Evolutionary conservation across 2,797 vertebrate species (phyloP).

Genomic region (Danio aesculapii): DNA sequence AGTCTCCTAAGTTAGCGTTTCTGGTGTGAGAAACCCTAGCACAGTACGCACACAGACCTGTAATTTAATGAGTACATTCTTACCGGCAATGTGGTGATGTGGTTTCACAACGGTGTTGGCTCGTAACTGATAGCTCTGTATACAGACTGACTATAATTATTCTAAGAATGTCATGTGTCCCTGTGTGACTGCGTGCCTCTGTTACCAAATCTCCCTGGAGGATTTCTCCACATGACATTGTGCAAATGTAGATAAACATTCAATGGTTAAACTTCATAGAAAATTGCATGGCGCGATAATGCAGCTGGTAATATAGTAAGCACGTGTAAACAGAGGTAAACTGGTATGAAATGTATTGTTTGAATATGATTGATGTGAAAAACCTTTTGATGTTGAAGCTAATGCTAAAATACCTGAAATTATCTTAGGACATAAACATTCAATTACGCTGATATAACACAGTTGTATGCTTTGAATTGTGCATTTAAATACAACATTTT

Average conservation of each 20-base stretch:
- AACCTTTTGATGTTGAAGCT: not conserved
- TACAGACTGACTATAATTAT: constrained; percentile 66
- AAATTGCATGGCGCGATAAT: constrained; percentile 26
- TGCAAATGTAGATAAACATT: constrained; percentile 42
- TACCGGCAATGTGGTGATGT: constrained; percentile 61
- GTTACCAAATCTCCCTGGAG: constrained; percentile 26
- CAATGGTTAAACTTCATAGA: constrained; percentile 22
- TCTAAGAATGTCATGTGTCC: constrained; percentile 68
- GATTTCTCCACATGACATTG: constrained; percentile 35
- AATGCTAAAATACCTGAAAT: not conserved
- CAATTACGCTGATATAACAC: not conserved
- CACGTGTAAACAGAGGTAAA: constrained; percentile 43
- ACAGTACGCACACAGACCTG: constrained; percentile 30
- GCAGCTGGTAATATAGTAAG: constrained; percentile 30
- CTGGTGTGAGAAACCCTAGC: constrained; percentile 23
- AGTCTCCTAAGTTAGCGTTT: not conserved
- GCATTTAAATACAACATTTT: too few relatives aligned
- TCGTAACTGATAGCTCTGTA: constrained; percentile 62
- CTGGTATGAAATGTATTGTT: constrained; percentile 29
- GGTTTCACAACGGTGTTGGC: constrained; percentile 53
- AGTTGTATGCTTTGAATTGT: not conserved
- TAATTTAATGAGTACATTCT: constrained; percentile 41
- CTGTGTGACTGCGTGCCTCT: constrained; percentile 34
- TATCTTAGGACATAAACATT: not conserved
- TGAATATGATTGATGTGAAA: not conserved